Conservation (phyloP, 92 coral and sea anemone genomes). For the Heliopora coerulea region DNA sequence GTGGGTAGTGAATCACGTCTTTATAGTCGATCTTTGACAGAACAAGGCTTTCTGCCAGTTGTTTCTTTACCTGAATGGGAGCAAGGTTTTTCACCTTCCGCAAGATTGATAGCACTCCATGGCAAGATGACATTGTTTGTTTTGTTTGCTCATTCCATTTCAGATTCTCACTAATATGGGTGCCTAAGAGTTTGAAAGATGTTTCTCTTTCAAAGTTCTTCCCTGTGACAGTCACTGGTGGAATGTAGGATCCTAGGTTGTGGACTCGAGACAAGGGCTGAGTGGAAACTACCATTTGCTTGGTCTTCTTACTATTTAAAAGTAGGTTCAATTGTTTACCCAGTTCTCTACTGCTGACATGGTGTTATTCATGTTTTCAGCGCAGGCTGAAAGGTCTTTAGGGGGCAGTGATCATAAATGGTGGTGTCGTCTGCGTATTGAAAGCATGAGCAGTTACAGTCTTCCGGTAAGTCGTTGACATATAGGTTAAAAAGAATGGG, state of each 20-base stretch:
- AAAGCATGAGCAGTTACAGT: too few species aligned
- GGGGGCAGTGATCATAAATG: too few species aligned
- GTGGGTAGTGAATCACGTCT: slow-evolving; percentile 13
- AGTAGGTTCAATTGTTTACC: too few species aligned
- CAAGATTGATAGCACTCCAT: slow-evolving; percentile 16
- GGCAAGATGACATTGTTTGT: slow-evolving; percentile 20
- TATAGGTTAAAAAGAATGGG: too few species aligned
- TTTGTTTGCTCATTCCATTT: too few species aligned
- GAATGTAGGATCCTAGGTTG: slow-evolving; percentile 21
- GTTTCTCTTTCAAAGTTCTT: slow-evolving; percentile 27
- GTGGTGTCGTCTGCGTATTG: too few species aligned
- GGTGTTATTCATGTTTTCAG: too few species aligned
- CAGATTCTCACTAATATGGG: slow-evolving; percentile 16
- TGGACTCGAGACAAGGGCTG: slow-evolving; percentile 40
- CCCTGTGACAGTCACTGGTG: slow-evolving; percentile 23
- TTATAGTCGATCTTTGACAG: slow-evolving; percentile 28
- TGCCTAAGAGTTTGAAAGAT: slow-evolving; percentile 32
- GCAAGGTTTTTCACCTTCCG: slow-evolving; percentile 32
- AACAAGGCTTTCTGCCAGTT: slow-evolving; percentile 30
- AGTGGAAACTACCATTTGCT: slow-evolving; percentile 44
- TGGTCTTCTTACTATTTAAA: slow-evolving; percentile 42
- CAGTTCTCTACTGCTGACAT: too few species aligned
- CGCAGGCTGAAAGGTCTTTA: too few species aligned
- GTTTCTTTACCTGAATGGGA: slow-evolving; percentile 11
- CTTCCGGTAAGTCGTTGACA: too few species aligned